A percentile compares a stretch with the other conserved stretches of the same genome.
Conservation (phyloP, 2,113 vertebrate genomes). For the Anhinga anhinga region DNA sequence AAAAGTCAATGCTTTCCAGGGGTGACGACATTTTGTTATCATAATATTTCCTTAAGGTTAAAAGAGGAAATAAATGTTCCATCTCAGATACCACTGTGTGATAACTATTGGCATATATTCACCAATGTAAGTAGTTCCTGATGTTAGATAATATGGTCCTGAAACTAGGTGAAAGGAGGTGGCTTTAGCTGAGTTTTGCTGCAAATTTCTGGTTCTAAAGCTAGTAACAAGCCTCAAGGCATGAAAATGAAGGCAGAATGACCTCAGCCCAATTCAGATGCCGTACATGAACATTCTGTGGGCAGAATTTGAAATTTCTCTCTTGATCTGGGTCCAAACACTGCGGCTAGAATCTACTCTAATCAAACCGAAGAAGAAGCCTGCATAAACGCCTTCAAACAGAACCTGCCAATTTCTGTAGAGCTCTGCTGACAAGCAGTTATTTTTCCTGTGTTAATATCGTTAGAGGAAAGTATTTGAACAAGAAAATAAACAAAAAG, state of each 20-base stretch:
- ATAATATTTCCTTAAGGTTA: conserved; percentile 41
- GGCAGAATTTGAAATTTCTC: conserved; percentile 39
- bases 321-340: conserved; percentile 32
- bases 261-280: conserved; percentile 42
- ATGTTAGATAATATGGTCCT: not conserved
- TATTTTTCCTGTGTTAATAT: conserved; percentile 32
- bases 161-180: conserved; percentile 28
- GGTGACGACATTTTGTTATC: not conserved
- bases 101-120: conserved; percentile 6
- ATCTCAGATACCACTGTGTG: not conserved
- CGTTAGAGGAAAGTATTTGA: conserved; percentile 7
- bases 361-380: conserved; percentile 37
- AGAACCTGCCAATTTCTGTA: conserved; percentile 20
- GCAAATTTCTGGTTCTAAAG: conserved; percentile 19
- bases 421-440: conserved; percentile 19
- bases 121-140: not conserved
- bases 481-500: conserved; percentile 42
- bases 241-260: conserved; percentile 40
- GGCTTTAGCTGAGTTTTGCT: not conserved
- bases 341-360: conserved; percentile 22
- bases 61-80: conserved; percentile 32
- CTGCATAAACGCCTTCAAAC: conserved; percentile 32
- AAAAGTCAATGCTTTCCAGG: not conserved
- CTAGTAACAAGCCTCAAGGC: conserved; percentile 33
- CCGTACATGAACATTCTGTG: conserved; percentile 13